phyloP scores from a whole-genome alignment of 92 coral and sea anemone species.

The Siderastrea radians region DNA sequence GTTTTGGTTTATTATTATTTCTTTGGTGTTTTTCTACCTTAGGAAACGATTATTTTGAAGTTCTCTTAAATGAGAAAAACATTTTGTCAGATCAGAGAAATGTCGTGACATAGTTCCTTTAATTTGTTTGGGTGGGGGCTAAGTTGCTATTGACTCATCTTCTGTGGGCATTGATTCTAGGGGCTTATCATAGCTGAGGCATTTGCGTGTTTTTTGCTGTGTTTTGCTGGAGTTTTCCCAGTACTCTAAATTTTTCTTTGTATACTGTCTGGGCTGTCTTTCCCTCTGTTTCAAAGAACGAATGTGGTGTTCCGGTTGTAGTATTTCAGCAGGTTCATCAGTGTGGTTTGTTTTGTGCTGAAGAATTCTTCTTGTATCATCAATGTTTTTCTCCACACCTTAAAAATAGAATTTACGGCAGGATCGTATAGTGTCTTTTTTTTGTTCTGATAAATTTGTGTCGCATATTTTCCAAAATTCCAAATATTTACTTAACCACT shows the following conservation, averaged over 20 bases:
- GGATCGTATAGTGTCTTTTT: not conserved
- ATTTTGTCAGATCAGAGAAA: too few species aligned
- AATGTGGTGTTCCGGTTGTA: slow-evolving; percentile 27
- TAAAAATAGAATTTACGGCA: not conserved
- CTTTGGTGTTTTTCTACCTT: too few species aligned
- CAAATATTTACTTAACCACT: slow-evolving; percentile 14
- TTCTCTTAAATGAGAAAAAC: too few species aligned
- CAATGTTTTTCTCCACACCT: slow-evolving; percentile 49
- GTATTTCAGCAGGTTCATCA: slow-evolving; percentile 47
- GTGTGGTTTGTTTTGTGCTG: slow-evolving; percentile 46
- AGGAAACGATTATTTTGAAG: too few species aligned
- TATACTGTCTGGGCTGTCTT: slow-evolving; percentile 20
- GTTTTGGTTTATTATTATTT: too few species aligned
- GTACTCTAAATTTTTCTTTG: slow-evolving; percentile 27
- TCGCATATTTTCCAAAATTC: not conserved
- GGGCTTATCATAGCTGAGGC: slow-evolving; percentile 43
- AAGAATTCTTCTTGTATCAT: slow-evolving; percentile 30
- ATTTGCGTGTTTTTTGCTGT: slow-evolving; percentile 11
- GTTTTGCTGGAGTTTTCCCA: slow-evolving; percentile 27
- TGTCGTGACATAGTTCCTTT: not conserved
- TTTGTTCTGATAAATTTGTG: not conserved
- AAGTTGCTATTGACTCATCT: not conserved
- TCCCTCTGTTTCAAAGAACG: slow-evolving; percentile 29
- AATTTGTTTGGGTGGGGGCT: slow-evolving; percentile 47
- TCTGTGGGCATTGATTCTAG: slow-evolving; percentile 16